These are phyloP conservation scores for Varecia variegata DNA, from an alignment of 2,797 vertebrate species.

Conservation along the genomic window DNA sequence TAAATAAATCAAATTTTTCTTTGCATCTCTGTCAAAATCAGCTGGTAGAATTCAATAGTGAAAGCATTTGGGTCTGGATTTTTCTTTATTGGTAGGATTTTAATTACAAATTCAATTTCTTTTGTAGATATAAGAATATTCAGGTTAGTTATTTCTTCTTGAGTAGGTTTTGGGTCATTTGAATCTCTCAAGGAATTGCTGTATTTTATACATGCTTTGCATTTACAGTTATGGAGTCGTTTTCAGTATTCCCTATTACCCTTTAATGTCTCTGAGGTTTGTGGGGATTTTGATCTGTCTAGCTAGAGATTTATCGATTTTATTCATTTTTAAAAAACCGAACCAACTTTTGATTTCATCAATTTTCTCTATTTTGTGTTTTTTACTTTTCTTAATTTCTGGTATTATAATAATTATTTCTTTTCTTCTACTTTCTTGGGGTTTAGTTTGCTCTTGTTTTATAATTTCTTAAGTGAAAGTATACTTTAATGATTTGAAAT, in stretches of 20 bases:
- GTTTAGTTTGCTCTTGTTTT: neutral
- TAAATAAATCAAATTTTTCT: neutral
- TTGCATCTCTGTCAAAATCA: neutral
- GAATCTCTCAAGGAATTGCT: neutral
- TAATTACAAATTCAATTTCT: neutral
- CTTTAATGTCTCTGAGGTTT: neutral
- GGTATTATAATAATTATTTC: neutral
- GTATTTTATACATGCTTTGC: neutral
- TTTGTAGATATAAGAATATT: neutral
- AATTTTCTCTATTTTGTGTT: neutral
- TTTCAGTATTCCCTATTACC: neutral
- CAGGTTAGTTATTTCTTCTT: neutral
- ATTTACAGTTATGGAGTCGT: neutral
- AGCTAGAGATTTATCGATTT: neutral
- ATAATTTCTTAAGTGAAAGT: neutral
- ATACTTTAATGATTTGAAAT: neutral
- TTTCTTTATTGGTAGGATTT: neutral
- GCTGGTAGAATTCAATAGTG: neutral
- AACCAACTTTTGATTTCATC: neutral
- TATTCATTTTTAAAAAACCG: neutral
- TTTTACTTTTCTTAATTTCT: neutral
- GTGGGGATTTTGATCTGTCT: neutral
- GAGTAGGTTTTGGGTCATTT: constrained; percentile 6
- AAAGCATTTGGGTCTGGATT: neutral
- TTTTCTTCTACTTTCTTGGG: neutral